Conservation (phyloP, 2,888 invertebrate species). For the Apodemia mormo region DNA sequence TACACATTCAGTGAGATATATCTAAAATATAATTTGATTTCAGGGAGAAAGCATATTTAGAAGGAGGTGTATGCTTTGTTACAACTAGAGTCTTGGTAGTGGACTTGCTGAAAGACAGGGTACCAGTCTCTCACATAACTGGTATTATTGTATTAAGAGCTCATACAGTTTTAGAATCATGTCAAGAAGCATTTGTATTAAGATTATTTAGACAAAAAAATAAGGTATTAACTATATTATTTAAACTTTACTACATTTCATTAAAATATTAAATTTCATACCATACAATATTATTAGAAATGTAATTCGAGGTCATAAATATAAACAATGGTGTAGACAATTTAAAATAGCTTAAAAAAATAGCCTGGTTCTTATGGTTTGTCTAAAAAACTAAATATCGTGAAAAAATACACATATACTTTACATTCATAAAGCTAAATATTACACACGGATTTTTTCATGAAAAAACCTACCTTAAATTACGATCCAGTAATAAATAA, state of each 20-base stretch:
- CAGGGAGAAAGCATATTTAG: constrained; percentile 91
- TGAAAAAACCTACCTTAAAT: no score
- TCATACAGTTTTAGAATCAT: constrained; percentile 92
- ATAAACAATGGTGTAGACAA: no score
- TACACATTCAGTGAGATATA: not conserved
- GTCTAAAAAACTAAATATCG: no score
- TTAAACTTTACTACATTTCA: not conserved
- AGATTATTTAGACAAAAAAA: constrained; percentile 95
- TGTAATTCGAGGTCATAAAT: no score
- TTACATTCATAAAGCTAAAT: no score
- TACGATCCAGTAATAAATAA: no score
- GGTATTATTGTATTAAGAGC: constrained; percentile 96
- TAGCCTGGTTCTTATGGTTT: no score
- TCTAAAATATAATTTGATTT: constrained; percentile 32
- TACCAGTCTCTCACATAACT: constrained; percentile 93
- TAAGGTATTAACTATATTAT: constrained; percentile 80
- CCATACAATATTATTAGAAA: no score
- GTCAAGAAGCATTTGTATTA: constrained; percentile 97
- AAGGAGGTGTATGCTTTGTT: constrained; percentile 97
- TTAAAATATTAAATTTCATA: no score
- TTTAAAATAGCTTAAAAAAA: no score
- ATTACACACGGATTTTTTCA: no score
- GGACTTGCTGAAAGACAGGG: constrained; percentile 94
- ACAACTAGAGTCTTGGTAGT: constrained; percentile 97
- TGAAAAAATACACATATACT: no score